Conservation (phyloP, 2,113 vertebrate species). For the Atrichornis clamosus region DNA sequence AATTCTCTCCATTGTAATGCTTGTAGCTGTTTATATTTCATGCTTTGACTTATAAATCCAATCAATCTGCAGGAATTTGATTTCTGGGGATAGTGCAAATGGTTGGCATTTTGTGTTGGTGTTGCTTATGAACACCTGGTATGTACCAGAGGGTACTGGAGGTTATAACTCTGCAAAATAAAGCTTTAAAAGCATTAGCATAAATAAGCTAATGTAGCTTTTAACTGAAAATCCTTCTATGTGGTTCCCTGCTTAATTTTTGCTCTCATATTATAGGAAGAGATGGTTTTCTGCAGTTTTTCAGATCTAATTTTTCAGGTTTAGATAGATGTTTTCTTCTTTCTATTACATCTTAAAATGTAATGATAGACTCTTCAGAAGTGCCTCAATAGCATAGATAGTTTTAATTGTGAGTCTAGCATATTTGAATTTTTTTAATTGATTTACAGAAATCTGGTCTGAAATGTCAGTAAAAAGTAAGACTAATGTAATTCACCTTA, state of each 20-base stretch:
- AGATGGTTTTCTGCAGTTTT: neutral
- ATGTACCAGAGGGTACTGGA: neutral
- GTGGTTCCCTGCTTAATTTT: neutral
- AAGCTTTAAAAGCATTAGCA: neutral
- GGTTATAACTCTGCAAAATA: neutral
- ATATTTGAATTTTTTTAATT: neutral
- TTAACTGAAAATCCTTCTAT: neutral
- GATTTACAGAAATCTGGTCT: neutral
- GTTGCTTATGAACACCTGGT: neutral
- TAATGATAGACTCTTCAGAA: neutral
- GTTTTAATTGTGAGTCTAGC: neutral
- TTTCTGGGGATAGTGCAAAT: neutral
- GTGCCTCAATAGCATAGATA: neutral
- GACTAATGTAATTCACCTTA: neutral
- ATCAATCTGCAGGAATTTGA: neutral
- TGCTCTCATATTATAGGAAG: neutral
- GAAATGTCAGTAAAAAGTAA: neutral
- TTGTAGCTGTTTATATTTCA: slow-evolving; percentile 4
- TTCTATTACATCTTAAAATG: neutral
- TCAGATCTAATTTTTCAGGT: neutral
- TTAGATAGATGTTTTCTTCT: neutral
- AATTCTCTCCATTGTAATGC: slow-evolving; percentile 29
- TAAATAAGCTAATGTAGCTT: neutral
- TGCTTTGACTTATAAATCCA: neutral
- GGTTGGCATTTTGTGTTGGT: neutral